A percentile compares a stretch with the other conserved stretches of the same genome.
phyloP scores from a whole-genome alignment of 2,888 invertebrate genomes.

The Vesta saturnalis region DNA sequence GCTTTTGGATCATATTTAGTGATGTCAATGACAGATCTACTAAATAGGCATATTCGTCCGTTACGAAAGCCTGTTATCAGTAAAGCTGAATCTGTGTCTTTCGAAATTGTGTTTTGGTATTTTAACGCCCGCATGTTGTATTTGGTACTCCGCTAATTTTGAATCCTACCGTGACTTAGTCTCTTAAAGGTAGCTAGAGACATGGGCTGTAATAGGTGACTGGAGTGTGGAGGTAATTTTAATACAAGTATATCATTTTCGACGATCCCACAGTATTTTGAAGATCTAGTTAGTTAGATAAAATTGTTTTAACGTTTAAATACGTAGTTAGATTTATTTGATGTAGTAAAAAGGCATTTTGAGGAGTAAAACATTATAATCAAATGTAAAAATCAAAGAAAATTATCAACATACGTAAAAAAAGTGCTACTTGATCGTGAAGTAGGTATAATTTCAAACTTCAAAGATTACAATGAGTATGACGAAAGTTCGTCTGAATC shows the following conservation, averaged over 20 bases:
- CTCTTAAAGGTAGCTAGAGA: constrained; percentile 4
- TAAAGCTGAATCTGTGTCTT: not conserved
- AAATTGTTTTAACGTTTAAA: too few species aligned
- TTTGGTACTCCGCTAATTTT: constrained; percentile 7
- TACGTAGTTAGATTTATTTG: too few species aligned
- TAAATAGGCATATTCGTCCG: too few species aligned
- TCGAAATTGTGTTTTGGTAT: constrained; percentile 6
- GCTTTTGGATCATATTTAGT: constrained; percentile 67
- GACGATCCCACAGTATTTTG: not conserved
- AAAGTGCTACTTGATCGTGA: too few species aligned
- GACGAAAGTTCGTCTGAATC: too few species aligned
- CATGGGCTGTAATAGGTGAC: constrained; percentile 8
- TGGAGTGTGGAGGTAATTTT: constrained; percentile 10
- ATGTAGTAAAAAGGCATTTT: too few species aligned
- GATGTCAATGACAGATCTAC: constrained; percentile 64
- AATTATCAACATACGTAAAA: too few species aligned
- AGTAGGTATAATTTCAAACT: too few species aligned
- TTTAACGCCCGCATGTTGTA: constrained; percentile 4
- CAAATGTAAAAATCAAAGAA: too few species aligned
- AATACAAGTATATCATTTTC: not conserved
- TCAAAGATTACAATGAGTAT: too few species aligned
- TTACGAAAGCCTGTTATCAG: constrained; percentile 8
- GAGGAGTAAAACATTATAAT: too few species aligned
- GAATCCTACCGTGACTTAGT: constrained; percentile 15
- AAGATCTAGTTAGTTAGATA: too few species aligned